Conservation (phyloP, 1,140 invertebrate species). For the Pseudomyrmex flavicornis region DNA sequence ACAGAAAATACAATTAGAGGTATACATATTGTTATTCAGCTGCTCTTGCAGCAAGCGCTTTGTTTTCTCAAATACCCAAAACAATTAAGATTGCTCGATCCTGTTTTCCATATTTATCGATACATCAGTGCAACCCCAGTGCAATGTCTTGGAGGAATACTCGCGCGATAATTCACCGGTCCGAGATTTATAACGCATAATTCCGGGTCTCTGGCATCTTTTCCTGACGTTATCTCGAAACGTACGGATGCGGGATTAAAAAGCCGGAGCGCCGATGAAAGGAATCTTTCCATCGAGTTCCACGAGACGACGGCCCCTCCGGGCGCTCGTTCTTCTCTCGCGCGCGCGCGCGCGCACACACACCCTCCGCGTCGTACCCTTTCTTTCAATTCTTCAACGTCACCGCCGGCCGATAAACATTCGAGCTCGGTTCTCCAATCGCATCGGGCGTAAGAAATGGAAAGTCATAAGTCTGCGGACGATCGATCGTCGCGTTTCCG, state of each 20-base stretch:
- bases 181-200: conserved; percentile 52
- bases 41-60: background rate
- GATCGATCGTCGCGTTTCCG: conserved; percentile 64
- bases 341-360: background rate
- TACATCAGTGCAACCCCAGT: background rate
- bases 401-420: conserved; percentile 69
- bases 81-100: conserved; percentile 25
- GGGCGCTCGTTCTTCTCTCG: conserved; percentile 30
- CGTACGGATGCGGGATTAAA: conserved; percentile 65
- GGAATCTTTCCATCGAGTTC: conserved; percentile 67
- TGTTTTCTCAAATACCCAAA: background rate
- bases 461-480: conserved; percentile 67
- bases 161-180: conserved; percentile 11
- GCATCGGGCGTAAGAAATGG: conserved; percentile 66
- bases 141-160: conserved; percentile 24
- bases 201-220: conserved; percentile 53
- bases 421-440: conserved; percentile 61
- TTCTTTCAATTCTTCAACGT: conserved; percentile 69
- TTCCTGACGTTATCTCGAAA: conserved; percentile 63
- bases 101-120: conserved; percentile 25
- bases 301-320: conserved; percentile 56
- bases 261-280: conserved; percentile 62
- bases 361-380: conserved; percentile 15
- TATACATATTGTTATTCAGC: background rate
- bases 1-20: background rate